Evolutionary conservation across 2,888 invertebrate species (phyloP).

Genomic region (Chironomus riparius): DNA sequence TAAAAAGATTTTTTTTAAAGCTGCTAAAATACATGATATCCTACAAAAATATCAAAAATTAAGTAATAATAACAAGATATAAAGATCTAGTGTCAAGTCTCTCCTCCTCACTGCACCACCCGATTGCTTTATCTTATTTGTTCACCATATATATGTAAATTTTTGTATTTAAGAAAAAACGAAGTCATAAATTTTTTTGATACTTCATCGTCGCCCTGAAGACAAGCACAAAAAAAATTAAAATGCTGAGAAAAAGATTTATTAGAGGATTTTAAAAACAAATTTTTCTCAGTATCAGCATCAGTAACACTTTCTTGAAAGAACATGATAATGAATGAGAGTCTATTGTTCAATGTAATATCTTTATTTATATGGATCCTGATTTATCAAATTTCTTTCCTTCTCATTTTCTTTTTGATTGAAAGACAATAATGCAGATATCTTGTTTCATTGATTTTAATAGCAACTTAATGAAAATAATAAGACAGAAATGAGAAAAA

Average conservation of each 20-base stretch:
- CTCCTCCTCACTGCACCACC: neutral
- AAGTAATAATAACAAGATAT: neutral
- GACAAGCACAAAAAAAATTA: neutral
- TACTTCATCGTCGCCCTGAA: neutral
- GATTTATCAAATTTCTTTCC: no score
- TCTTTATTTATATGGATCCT: no score
- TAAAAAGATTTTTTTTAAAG: no score
- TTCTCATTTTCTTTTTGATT: no score
- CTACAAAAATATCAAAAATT: neutral
- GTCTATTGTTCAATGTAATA: no score
- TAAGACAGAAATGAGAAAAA: no score
- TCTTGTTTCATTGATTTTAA: no score
- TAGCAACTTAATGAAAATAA: no score
- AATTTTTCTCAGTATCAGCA: neutral
- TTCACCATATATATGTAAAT: neutral
- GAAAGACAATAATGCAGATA: no score
- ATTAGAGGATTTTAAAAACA: neutral
- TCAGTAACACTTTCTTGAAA: neutral
- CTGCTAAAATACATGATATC: neutral
- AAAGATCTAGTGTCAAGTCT: neutral
- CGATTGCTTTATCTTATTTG: neutral
- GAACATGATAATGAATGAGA: neutral
- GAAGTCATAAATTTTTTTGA: neutral
- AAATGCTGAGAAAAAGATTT: neutral
- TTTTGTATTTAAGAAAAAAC: neutral